Percentiles rank a stretch among this genome's conserved stretches.
Conservation (phyloP, 2,113 vertebrate genomes). For the Pan troglodytes region DNA sequence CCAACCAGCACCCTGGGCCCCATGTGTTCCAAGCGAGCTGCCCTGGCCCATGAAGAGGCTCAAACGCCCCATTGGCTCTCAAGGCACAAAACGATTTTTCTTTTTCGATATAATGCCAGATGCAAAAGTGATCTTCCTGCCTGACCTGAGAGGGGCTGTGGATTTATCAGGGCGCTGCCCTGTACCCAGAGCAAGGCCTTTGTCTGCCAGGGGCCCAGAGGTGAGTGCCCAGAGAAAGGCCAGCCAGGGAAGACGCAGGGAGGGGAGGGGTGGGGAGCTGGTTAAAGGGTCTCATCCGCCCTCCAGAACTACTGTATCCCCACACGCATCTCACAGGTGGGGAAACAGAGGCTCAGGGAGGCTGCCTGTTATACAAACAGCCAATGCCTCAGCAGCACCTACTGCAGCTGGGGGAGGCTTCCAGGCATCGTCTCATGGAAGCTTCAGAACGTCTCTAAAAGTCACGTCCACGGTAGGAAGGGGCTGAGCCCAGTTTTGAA, state of each 20-base stretch:
- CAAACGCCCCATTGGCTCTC: not conserved
- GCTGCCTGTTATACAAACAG: not conserved
- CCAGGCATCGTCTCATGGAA: rapidly evolving
- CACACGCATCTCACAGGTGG: too few relatives aligned
- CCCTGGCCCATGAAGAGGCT: not conserved
- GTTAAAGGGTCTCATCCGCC: too few relatives aligned
- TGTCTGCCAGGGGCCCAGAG: not conserved
- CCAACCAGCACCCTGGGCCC: too few relatives aligned
- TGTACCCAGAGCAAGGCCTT: not conserved
- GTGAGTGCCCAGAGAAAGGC: not conserved
- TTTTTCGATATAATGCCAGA: not conserved
- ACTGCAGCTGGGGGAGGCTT: rapidly evolving
- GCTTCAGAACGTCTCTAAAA: not conserved
- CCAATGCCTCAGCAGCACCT: rapidly evolving
- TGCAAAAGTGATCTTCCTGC: not conserved
- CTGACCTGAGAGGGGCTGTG: not conserved
- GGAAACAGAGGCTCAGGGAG: not conserved
- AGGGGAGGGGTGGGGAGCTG: not conserved
- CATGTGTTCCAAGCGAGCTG: not conserved
- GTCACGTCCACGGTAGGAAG: not conserved
- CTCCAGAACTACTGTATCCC: not conserved
- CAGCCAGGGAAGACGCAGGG: not conserved
- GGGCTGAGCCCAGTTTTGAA: not conserved
- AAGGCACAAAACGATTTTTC: not conserved
- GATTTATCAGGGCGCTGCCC: not conserved